Conservation (phyloP, 2,888 invertebrate genomes). For the Heteropelma amictum region DNA sequence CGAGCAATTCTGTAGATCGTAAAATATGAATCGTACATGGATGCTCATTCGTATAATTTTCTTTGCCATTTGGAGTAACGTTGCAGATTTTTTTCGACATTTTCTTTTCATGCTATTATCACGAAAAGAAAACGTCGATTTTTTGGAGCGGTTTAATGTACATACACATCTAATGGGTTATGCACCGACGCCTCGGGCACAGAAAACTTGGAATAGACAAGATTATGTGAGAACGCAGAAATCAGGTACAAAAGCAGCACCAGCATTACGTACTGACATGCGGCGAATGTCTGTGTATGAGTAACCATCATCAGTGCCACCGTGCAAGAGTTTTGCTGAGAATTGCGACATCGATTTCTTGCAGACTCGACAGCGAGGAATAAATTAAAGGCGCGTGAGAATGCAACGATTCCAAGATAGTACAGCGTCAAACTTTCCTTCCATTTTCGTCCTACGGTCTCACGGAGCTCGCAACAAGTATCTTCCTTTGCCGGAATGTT, state of each 20-base stretch:
- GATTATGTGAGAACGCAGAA: constrained; percentile 32
- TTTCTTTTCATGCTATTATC: too few relatives aligned
- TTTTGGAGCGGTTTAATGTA: too few relatives aligned
- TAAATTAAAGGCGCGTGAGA: constrained; percentile 57
- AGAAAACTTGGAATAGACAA: constrained; percentile 49
- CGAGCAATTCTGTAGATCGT: too few relatives aligned
- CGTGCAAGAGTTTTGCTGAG: constrained; percentile 50
- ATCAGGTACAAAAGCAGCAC: constrained; percentile 3
- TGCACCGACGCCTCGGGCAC: constrained; percentile 39
- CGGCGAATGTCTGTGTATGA: constrained; percentile 8
- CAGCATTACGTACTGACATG: neutral
- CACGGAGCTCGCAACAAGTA: neutral
- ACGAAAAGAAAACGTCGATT: too few relatives aligned
- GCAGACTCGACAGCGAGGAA: constrained; percentile 50
- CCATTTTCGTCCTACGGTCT: neutral
- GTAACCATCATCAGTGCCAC: constrained; percentile 27
- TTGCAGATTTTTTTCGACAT: too few relatives aligned
- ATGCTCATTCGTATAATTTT: too few relatives aligned
- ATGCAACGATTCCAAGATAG: constrained; percentile 38
- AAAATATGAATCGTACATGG: too few relatives aligned
- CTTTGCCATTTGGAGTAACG: too few relatives aligned
- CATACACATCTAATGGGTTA: constrained; percentile 17
- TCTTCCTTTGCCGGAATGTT: neutral
- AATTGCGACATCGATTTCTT: constrained; percentile 54
- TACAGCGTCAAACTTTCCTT: constrained; percentile 9